Conservation (phyloP, 2,888 invertebrate genomes). For the Pheosia gnoma region DNA sequence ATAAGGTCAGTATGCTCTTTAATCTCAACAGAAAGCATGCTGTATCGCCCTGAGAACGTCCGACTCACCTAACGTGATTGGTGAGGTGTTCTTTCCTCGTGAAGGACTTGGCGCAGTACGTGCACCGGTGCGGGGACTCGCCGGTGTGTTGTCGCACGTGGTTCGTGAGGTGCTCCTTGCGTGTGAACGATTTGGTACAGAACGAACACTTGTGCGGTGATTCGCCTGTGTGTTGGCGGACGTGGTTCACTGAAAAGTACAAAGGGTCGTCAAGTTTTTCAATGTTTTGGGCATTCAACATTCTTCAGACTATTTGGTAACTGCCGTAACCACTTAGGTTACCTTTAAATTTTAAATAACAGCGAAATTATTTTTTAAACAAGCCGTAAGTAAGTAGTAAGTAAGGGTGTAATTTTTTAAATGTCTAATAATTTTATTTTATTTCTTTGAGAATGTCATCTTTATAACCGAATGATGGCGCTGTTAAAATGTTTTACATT, state of each 20-base stretch:
- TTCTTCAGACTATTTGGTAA: too few species aligned
- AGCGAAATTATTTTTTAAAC: too few species aligned
- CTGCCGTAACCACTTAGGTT: too few species aligned
- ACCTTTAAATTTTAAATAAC: too few species aligned
- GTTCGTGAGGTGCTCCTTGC: conserved; percentile 92
- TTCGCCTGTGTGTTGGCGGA: conserved; percentile 90
- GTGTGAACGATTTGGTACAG: conserved; percentile 91
- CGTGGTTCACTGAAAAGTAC: conserved; percentile 85
- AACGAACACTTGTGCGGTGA: conserved; percentile 90
- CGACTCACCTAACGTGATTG: conserved; percentile 88
- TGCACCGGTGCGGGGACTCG: conserved; percentile 93
- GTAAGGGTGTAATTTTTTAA: too few species aligned
- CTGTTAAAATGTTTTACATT: too few species aligned
- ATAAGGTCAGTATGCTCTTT: not conserved
- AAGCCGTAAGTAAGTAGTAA: too few species aligned
- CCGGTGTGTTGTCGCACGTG: conserved; percentile 95
- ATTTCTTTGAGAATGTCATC: too few species aligned
- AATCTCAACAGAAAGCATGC: conserved; percentile 1
- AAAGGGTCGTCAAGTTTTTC: not conserved
- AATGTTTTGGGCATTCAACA: too few species aligned
- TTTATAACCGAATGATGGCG: too few species aligned
- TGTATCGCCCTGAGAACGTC: not conserved
- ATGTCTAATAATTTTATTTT: too few species aligned
- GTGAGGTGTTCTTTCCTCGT: conserved; percentile 94
- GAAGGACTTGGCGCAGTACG: conserved; percentile 93